phyloP scores from a whole-genome alignment of 2,888 invertebrate genomes.

The Amitus sp. region DNA sequence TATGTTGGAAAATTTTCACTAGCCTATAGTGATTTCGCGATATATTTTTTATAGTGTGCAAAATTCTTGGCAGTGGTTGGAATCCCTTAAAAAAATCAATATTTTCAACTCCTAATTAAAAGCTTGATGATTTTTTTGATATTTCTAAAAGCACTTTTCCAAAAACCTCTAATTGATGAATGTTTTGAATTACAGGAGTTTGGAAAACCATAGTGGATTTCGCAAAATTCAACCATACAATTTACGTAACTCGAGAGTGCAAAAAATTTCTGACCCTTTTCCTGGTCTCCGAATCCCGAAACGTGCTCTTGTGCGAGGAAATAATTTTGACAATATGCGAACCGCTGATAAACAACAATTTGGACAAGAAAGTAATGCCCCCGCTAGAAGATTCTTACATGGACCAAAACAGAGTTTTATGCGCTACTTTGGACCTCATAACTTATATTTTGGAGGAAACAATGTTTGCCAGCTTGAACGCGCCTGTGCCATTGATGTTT shows the following conservation, averaged over 20 bases:
- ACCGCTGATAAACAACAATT: slow-evolving; percentile 71
- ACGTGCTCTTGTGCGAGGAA: slow-evolving; percentile 66
- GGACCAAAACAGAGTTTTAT: slow-evolving; percentile 62
- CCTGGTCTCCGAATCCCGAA: slow-evolving; percentile 49
- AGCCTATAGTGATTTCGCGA: no score
- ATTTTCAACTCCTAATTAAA: no score
- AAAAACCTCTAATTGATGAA: no score
- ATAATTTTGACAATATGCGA: slow-evolving; percentile 70
- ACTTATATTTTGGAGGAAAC: slow-evolving; percentile 57
- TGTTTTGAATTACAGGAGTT: no score
- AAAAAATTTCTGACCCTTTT: slow-evolving; percentile 70
- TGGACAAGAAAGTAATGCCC: slow-evolving; percentile 56
- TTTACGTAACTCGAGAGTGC: slow-evolving; percentile 77
- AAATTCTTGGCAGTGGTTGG: no score
- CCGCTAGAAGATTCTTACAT: slow-evolving; percentile 64
- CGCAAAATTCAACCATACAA: slow-evolving; percentile 74
- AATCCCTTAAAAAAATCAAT: no score
- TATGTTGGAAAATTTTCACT: no score
- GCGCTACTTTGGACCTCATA: slow-evolving; percentile 55
- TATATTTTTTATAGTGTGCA: no score
- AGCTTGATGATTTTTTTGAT: no score
- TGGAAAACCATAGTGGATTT: slow-evolving; percentile 76
- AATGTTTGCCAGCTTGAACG: slow-evolving; percentile 50
- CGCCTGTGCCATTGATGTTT: slow-evolving; percentile 53
- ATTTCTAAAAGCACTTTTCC: no score